These are phyloP conservation scores for Lasius platythorax DNA, from an alignment of 2,888 invertebrate genomes.

Conservation along the genomic window DNA sequence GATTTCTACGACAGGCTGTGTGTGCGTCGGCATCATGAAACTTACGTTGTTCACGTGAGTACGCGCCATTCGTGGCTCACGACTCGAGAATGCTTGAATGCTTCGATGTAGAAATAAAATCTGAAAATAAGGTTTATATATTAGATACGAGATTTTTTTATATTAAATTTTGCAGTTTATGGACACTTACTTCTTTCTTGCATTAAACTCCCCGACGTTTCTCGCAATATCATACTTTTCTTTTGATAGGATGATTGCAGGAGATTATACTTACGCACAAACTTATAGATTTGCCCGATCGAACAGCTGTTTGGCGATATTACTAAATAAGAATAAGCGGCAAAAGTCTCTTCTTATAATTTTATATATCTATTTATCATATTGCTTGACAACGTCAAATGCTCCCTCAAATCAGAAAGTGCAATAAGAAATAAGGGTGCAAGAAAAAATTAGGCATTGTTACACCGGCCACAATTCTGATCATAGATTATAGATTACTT, in stretches of 20 bases:
- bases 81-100: not conserved
- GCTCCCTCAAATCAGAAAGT: not conserved
- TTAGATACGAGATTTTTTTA: not conserved
- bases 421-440: not conserved
- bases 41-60: constrained; percentile 80
- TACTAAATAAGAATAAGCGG: not conserved
- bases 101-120: not conserved
- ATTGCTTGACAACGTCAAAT: not conserved
- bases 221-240: not conserved
- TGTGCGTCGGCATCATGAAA: constrained; percentile 74
- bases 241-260: not conserved
- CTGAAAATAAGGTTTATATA: not conserved
- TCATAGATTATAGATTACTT: not conserved
- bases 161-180: not conserved
- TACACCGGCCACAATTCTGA: not conserved
- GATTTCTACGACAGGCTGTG: constrained; percentile 7
- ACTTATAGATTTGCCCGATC: not conserved
- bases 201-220: not conserved
- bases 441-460: not conserved
- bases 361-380: not conserved
- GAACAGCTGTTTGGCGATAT: not conserved
- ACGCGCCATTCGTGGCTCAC: constrained; percentile 13
- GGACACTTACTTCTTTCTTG: not conserved
- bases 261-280: not conserved
- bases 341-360: not conserved